Evolutionary conservation across 2,797 vertebrate genomes (phyloP), one percentile per base, ranked within the genome.

Genomic region (Lepus townsendii): DNA sequence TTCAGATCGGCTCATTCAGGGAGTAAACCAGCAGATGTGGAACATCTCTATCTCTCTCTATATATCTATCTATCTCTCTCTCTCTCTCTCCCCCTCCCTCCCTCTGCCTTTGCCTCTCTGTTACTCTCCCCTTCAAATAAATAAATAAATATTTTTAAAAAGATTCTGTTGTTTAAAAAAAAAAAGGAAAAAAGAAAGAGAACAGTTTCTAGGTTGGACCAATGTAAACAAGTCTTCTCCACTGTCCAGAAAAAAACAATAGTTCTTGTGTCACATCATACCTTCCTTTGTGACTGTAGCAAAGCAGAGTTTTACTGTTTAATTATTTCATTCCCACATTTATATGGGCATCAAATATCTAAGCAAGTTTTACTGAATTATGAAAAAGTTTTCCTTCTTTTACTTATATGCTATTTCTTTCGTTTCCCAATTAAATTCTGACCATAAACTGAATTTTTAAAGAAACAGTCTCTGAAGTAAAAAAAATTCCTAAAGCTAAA

Each of bases 401-500:
- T 73, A 16, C 27, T 88, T 95, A 90, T 68, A 69, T 80, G n/a
- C 77, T 82, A 73, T 79, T 90, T 96, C 26, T 38, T 17, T 76
- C 47, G 2, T 72, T 96, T 89, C 77, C n/a, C 38, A 76, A 57
- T 78, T 82, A 75, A 88, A 92, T 71, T 93, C n/a, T 88, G 63
- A 85, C n/a, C 30, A 7, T 47, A 16, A 26, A 65, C 19, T 0
- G 8, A 72, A 38, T 24, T 32, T 92, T 88, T 96, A 87, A 24
- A 85, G 65, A 86, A 68, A 77, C n/a, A 16, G 11, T 69, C 47
- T 71, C 50, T n/a, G 42, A 92, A 62, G 27, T 35, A 87, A 93
- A 90, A n/a, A 85, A 93, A 86, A 76, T 77, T 20, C 92, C 66
- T 88, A 52, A 77, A 95, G 32, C 52, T 75, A 78, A 87, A 71